Base-by-base conservation (phyloP, 2,113 vertebrate genomes). In the Channa maculata region DNA sequence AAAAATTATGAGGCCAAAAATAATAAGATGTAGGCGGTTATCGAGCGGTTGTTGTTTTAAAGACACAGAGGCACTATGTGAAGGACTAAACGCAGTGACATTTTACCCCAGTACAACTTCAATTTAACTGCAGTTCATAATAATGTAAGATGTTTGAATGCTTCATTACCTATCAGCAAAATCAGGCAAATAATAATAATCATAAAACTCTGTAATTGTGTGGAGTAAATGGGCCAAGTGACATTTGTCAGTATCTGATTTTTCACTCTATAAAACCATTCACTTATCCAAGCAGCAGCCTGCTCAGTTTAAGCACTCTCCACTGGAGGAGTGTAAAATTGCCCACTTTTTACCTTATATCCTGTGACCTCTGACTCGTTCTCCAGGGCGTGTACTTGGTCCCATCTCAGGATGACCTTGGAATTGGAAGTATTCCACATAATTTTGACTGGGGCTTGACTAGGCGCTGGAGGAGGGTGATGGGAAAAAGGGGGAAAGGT, bases 291-390 rank as follows among this genome's bases (percentile, higher is more conserved):
- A 52, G 13, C 45, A 54, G 50, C 50, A 48, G 51, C 12, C 41
- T 33, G 3, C 14, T 37, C 39, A 57, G 6, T 60, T 73, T 5
- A 41, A 48, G 6, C 36, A 36, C 49, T 65, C 64, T 58, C 5
- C 5, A 3, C 9, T 51, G 58, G 37, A 60, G 9, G 53, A 34
- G 33, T 61, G 59, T n/a, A 51, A 65, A 75, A 45, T 41, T 54
- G 3, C 44, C 1, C 2, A 11, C 14, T 43, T 38, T 58, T 90
- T 92, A 98, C 98, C 94, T 98, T 98, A 86, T 99, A 99, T 84
- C 98, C 98, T 72, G 95, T 98, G 77, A 99, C 97, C 94, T 99
- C 97, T 0, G 98, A 99, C 90, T 99, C 98, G 9, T 99, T 97
- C 89, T 98, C 97, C 93, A 97, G 88, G 2, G 98, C 96, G 55